phyloP scores from a whole-genome alignment of 2,888 invertebrate species.

The Acanthacorydalis orientalis region DNA sequence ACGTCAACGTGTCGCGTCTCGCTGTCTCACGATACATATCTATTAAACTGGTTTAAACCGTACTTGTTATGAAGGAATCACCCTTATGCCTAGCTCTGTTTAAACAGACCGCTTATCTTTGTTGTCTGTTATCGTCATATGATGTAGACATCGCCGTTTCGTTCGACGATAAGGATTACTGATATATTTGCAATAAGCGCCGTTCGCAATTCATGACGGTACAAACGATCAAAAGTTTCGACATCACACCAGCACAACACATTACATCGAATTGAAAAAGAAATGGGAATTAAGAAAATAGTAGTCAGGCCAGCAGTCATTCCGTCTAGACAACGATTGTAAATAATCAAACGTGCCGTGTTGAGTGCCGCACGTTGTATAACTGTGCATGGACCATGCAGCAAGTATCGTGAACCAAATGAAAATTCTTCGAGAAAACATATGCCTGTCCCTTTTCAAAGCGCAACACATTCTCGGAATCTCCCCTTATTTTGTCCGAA shows the following conservation, averaged over 20 bases:
- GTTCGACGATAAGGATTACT: not conserved
- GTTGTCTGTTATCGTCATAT: not conserved
- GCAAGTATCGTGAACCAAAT: too few relatives aligned
- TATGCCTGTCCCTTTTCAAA: too few relatives aligned
- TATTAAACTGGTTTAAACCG: not conserved
- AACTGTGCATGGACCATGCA: too few relatives aligned
- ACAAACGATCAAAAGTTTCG: not conserved
- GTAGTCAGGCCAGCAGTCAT: not conserved
- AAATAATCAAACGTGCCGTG: too few relatives aligned
- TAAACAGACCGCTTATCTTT: not conserved
- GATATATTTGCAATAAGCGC: not conserved
- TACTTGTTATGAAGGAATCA: slow-evolving; percentile 2
- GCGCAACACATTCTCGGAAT: too few relatives aligned
- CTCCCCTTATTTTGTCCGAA: too few relatives aligned
- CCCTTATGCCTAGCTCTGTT: slow-evolving; percentile 1
- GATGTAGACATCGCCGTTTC: not conserved
- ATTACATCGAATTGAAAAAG: not conserved
- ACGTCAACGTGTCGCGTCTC: not conserved
- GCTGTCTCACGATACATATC: not conserved
- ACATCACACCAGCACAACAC: not conserved
- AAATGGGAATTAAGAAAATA: not conserved
- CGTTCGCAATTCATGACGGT: not conserved
- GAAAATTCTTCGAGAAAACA: too few relatives aligned
- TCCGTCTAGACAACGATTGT: too few relatives aligned
- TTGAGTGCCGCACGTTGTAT: too few relatives aligned